phyloP scores from a whole-genome alignment of 1,140 invertebrate genomes.

The Bombus impatiens region DNA sequence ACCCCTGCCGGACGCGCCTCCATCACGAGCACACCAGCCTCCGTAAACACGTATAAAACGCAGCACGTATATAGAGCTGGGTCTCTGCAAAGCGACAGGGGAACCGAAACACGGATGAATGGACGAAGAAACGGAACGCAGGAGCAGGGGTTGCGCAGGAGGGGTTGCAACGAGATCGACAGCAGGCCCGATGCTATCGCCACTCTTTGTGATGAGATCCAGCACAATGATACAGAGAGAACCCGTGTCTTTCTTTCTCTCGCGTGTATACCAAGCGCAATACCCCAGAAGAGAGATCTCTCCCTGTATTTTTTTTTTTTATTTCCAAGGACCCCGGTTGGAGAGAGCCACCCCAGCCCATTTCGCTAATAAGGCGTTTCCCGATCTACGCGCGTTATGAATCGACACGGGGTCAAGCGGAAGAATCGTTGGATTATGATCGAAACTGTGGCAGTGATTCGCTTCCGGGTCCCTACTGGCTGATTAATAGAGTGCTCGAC shows the following conservation, averaged over 20 bases:
- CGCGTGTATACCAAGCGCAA: conserved; percentile 42
- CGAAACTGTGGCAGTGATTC: conserved; percentile 45
- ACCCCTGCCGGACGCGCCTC: conserved; percentile 2
- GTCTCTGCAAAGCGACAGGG: conserved; percentile 29
- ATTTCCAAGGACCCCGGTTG: conserved; percentile 46
- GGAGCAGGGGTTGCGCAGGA: conserved; percentile 22
- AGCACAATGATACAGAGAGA: conserved; percentile 66
- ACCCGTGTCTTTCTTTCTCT: conserved; percentile 42
- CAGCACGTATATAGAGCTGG: not conserved
- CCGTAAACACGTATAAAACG: conserved; percentile 5
- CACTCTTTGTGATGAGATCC: conserved; percentile 75
- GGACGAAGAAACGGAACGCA: conserved; percentile 55
- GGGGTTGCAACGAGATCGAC: conserved; percentile 56
- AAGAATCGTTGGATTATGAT: conserved; percentile 38
- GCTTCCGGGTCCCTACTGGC: conserved; percentile 6
- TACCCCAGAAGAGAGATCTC: conserved; percentile 47
- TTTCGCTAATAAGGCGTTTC: conserved; percentile 76
- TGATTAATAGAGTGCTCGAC: conserved; percentile 35
- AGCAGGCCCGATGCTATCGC: conserved; percentile 72
- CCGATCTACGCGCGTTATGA: conserved; percentile 45
- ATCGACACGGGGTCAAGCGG: conserved; percentile 48
- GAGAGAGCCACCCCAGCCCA: conserved; percentile 57
- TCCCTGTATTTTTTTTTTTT: conserved; percentile 17
- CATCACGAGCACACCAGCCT: not conserved
- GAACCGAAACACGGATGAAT: conserved; percentile 49